These are phyloP conservation scores for Zoanthus sansibaricus DNA, from an alignment of 92 coral and sea anemone genomes.

Conservation along the genomic window DNA sequence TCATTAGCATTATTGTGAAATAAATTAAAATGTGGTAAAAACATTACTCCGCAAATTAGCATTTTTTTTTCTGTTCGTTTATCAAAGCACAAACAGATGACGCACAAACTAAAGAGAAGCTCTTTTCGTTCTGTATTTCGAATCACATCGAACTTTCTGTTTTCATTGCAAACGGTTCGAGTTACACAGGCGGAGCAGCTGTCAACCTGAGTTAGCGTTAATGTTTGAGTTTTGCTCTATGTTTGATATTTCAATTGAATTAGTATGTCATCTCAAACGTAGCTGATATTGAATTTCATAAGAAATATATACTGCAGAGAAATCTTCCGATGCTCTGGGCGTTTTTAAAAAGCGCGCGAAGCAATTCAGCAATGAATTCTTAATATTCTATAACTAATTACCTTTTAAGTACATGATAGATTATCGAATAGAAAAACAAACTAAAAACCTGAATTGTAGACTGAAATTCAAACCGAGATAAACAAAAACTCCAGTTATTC, in stretches of 20 bases:
- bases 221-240: slow-evolving; percentile 21
- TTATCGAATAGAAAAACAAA: no score
- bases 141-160: slow-evolving; percentile 40
- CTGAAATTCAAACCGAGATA: no score
- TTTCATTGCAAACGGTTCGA: slow-evolving; percentile 27
- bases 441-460: no score
- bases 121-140: not conserved
- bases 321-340: no score
- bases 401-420: no score
- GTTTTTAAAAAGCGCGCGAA: no score
- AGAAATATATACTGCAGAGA: not conserved
- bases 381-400: no score
- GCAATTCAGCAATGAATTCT: no score
- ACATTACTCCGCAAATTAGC: slow-evolving; percentile 12
- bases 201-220: slow-evolving; percentile 9
- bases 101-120: not conserved
- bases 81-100: slow-evolving; percentile 29
- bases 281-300: not conserved
- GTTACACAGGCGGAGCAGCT: slow-evolving; percentile 51
- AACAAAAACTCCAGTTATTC: no score
- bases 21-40: slow-evolving; percentile 10
- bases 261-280: slow-evolving; percentile 27
- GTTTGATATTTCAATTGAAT: slow-evolving; percentile 50
- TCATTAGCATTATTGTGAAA: slow-evolving; percentile 27
- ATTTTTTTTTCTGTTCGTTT: slow-evolving; percentile 8